Base-by-base conservation (phyloP, 2,113 vertebrate species). In the Anoplopoma fimbria region DNA sequence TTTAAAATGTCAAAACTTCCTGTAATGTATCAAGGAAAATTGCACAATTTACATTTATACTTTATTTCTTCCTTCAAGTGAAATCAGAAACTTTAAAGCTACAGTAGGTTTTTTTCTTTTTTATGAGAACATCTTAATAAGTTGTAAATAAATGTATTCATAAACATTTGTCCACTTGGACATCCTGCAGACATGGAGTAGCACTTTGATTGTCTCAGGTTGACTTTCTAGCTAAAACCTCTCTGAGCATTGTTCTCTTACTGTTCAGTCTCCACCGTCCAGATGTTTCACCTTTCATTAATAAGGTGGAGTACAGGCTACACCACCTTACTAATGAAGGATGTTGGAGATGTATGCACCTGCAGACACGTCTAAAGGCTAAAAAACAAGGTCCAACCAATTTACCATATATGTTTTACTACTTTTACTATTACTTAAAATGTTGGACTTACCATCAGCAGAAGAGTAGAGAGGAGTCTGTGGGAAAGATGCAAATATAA, bases 11-110 rank as follows among this genome's bases (percentile, higher is more conserved):
- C 25, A 58, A 36, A 6, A 51, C 3, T 63, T 2, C 55, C 17
- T 53, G 21, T 21, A 67, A 79, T 53, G 49, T 15, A 73, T 36
- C 36, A 31, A 29, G 36, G 51, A 75, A 75, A 33, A 67, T 53
- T 10, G 42, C 5, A 15, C 0, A 51, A 69, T 85, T 80, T 31
- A 63, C 42, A 21, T 14, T 36, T 69, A 19, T 13, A 19, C 15
- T 40, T 47, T 23, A 38, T 63, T 69, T 45, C 23, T 53, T 8
- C 31, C 17, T 9, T 27, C 10, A 36, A 7, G 31, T 47, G 19
- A 75, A 55, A 38, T 25, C 25, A 34, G 9, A 70, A 77, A 60
- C 58, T 60, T 47, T 55, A 21, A 51, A 78, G 23, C 34, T 81
- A 45, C 53, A 42, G 15, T 61, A 13, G 34, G 34, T 25, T 42